These are phyloP conservation scores for Drosophila mettleri DNA, from an alignment of 2,888 invertebrate species.

Conservation along the genomic window DNA sequence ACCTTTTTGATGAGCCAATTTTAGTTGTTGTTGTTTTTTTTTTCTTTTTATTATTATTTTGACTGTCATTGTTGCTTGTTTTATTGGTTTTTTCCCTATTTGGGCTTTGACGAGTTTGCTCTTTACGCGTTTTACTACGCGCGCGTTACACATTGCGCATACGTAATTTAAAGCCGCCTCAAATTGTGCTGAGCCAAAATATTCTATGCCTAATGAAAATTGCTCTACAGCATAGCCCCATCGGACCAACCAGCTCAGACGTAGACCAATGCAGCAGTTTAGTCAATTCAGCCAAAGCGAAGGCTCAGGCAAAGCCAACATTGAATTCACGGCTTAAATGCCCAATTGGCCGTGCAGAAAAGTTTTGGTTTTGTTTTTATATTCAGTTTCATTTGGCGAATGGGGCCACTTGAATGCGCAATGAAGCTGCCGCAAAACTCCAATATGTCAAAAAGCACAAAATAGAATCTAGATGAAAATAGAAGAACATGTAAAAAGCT, in stretches of 20 bases:
- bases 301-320: constrained; percentile 28
- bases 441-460: constrained; percentile 26
- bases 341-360: constrained; percentile 71
- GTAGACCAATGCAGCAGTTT: constrained; percentile 50
- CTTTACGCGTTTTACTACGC: constrained; percentile 57
- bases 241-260: too few species aligned
- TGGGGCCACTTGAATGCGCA: constrained; percentile 76
- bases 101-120: constrained; percentile 52
- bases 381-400: constrained; percentile 67
- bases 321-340: constrained; percentile 46
- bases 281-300: constrained; percentile 51
- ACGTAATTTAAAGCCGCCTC: constrained; percentile 60
- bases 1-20: constrained; percentile 37
- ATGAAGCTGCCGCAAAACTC: constrained; percentile 58
- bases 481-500: constrained; percentile 17
- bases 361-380: constrained; percentile 47
- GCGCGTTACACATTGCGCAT: constrained; percentile 64
- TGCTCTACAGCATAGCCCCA: constrained; percentile 16
- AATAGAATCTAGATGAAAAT: constrained; percentile 8
- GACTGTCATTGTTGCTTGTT: constrained; percentile 20
- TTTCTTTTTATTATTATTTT: constrained; percentile 21
- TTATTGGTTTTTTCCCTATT: constrained; percentile 56
- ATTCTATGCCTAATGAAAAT: constrained; percentile 54
- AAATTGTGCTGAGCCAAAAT: constrained; percentile 69
- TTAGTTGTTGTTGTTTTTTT: constrained; percentile 26